Percentiles rank a stretch among this genome's conserved stretches.
phyloP scores from a whole-genome alignment of 2,888 invertebrate species.

The Apodemia hepburni region DNA sequence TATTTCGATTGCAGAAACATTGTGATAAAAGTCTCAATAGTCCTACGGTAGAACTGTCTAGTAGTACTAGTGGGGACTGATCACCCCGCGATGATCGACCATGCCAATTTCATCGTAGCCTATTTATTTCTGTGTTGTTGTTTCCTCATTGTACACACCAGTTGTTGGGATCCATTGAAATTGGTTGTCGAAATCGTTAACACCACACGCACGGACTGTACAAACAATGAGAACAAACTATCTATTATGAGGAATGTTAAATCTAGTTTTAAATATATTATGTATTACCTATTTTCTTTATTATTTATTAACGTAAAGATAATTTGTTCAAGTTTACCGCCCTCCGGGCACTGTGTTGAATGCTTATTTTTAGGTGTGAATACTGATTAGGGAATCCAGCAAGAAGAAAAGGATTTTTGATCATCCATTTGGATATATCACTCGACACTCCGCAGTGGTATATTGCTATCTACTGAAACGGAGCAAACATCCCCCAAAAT shows the following conservation, averaged over 20 bases:
- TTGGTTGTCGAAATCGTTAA: conserved; percentile 65
- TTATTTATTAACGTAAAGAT: conserved; percentile 55
- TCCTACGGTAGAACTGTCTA: conserved; percentile 12
- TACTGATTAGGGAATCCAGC: conserved; percentile 53
- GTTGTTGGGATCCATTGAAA: conserved; percentile 43
- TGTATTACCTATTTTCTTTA: conserved; percentile 40
- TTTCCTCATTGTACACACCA: conserved; percentile 17
- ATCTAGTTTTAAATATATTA: conserved; percentile 35
- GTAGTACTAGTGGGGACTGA: conserved; percentile 3
- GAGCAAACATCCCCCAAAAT: conserved; percentile 63
- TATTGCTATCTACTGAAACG: conserved; percentile 70
- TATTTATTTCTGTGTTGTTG: conserved; percentile 18
- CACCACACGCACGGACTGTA: conserved; percentile 36
- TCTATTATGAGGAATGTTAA: conserved; percentile 41
- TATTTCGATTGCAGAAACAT: conserved; percentile 10
- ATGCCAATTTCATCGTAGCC: conserved; percentile 51
- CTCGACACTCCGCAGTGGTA: conserved; percentile 60
- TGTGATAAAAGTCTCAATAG: conserved; percentile 12
- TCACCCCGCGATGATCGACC: conserved; percentile 26
- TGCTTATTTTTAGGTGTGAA: conserved; percentile 78
- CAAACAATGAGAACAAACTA: conserved; percentile 72
- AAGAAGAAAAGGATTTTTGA: conserved; percentile 85
- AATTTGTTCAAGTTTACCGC: conserved; percentile 74
- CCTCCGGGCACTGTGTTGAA: conserved; percentile 58
- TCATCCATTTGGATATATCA: conserved; percentile 76